Conservation (phyloP, 2,113 vertebrate genomes). For the Larimichthys crocea region DNA sequence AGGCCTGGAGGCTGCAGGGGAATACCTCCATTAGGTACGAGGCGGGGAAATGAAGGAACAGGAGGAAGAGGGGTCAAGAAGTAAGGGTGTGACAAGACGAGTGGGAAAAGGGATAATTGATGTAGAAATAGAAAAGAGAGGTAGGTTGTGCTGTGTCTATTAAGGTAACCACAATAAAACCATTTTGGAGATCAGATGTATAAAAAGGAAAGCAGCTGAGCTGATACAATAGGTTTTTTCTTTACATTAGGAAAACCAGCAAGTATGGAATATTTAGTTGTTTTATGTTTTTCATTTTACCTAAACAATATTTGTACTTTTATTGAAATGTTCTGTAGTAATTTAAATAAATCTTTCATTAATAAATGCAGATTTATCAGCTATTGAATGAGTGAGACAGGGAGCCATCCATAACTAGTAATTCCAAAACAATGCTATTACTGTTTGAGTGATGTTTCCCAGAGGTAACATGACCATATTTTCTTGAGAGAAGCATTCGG, state of each 20-base stretch:
- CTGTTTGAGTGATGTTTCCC: background rate
- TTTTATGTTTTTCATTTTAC: background rate
- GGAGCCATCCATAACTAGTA: background rate
- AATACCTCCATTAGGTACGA: conserved; percentile 72
- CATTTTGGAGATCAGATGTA: background rate
- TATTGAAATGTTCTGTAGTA: background rate
- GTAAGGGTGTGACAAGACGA: conserved; percentile 12
- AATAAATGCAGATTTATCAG: background rate
- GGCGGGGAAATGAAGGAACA: conserved; percentile 43
- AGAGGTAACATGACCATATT: background rate
- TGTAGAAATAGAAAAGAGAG: conserved; percentile 16
- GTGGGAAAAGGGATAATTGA: conserved; percentile 3
- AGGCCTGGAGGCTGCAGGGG: conserved; percentile 66
- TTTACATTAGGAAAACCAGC: background rate
- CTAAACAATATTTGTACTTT: background rate
- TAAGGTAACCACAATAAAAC: background rate
- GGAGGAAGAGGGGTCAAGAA: conserved; percentile 54
- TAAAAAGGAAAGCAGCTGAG: background rate
- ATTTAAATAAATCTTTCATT: background rate
- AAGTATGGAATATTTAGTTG: background rate
- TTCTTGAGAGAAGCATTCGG: background rate
- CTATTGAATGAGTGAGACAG: background rate
- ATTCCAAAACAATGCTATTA: background rate
- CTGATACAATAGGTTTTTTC: conserved; percentile 5
- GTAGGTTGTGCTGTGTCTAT: background rate